Conservation (phyloP, 2,888 invertebrate genomes). For the Lasioglossum morio region DNA sequence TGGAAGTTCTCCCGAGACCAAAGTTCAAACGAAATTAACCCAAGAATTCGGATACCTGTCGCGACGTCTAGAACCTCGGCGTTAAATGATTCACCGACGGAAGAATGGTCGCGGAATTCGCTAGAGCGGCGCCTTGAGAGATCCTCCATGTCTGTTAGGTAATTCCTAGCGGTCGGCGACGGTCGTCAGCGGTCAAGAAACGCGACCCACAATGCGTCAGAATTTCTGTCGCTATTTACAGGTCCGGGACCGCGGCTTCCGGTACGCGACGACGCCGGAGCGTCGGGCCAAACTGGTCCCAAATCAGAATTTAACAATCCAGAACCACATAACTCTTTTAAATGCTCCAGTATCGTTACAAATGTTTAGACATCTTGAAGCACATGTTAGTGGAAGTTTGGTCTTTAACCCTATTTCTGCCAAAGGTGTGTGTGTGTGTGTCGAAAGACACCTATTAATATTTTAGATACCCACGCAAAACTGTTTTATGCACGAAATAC, state of each 20-base stretch:
- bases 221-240: conserved; percentile 7
- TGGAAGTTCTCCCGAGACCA: background rate
- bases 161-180: background rate
- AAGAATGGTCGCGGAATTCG: background rate
- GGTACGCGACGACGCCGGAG: background rate
- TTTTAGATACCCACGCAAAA: too few relatives aligned
- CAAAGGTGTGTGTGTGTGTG: too few relatives aligned
- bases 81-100: conserved; percentile 1
- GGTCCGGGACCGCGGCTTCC: background rate
- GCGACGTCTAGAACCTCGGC: conserved; percentile 40
- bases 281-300: background rate
- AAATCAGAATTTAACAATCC: background rate
- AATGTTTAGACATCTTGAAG: background rate
- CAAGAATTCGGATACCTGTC: conserved; percentile 19
- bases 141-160: background rate
- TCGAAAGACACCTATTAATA: too few relatives aligned
- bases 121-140: background rate
- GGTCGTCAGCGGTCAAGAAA: background rate
- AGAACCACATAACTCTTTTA: background rate
- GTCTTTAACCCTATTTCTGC: too few relatives aligned
- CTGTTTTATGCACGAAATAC: too few relatives aligned
- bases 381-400: too few relatives aligned
- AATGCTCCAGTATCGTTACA: background rate
- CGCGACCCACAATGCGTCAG: background rate
- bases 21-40: conserved; percentile 2